Conservation (phyloP, 2,113 vertebrate genomes). For the Mastomys natalensis region DNA sequence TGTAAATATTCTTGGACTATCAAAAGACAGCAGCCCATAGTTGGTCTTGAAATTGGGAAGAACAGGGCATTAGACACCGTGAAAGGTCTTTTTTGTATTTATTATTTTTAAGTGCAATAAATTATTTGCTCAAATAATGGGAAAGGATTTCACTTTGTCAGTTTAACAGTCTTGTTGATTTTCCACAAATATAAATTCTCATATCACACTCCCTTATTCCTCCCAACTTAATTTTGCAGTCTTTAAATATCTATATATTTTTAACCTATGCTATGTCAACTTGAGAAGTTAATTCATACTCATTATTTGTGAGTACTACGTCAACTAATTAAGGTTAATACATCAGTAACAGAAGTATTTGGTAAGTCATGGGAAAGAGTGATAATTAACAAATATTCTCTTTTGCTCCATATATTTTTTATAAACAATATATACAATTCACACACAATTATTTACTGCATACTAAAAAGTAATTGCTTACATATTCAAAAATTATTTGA, state of each 20-base stretch:
- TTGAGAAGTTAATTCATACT: neutral
- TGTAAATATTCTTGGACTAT: neutral
- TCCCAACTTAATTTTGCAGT: neutral
- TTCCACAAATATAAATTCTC: neutral
- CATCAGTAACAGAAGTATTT: neutral
- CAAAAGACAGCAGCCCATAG: neutral
- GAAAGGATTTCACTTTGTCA: neutral
- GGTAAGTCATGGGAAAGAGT: neutral
- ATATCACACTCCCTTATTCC: neutral
- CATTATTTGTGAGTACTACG: neutral
- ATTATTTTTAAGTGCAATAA: conserved; percentile 3
- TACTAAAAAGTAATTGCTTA: neutral
- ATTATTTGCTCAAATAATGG: neutral
- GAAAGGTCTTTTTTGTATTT: neutral
- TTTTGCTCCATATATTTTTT: neutral
- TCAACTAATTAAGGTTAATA: neutral
- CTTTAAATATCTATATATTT: neutral
- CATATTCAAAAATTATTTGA: neutral
- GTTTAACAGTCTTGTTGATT: neutral
- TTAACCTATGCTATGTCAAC: neutral
- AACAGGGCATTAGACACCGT: neutral
- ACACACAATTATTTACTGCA: neutral
- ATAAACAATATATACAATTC: neutral
- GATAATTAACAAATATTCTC: neutral
- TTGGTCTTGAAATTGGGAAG: neutral